Base-by-base conservation (phyloP, 2,113 vertebrate species). In the Elanoides forficatus region DNA sequence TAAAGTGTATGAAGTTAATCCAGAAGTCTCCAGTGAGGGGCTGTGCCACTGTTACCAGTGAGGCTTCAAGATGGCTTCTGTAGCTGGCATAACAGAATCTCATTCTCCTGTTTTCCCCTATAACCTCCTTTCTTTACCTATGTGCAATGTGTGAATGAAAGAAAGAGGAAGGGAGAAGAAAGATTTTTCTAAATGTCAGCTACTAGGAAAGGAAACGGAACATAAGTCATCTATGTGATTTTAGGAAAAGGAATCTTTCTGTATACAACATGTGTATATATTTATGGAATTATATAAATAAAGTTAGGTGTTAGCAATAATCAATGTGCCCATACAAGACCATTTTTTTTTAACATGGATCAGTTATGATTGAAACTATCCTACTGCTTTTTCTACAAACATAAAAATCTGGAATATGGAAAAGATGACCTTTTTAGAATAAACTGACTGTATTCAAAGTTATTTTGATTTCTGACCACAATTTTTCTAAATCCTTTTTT, bases 31-130 rank as follows among this genome's bases (percentile, higher is more conserved):
- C n/a, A 40, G 5, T 7, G 47, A 58, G 18, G 6, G 17, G 3
- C 15, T 89, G 34, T 59, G 21, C 40, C 6, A 7, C 15, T 52
- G 29, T 40, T 26, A 60, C 29, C 32, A 78, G 16, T 20, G 27
- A 55, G 4, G 43, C 29, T 78, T 84, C 30, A 36, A 43, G 27
- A 53, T 15, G 9, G 18, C 11, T 81, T 21, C 45, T 86, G 16
- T 14, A 81, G 8, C 27, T 80, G 45, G 53, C 11, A 47, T 62
- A 63, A 60, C 34, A 52, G 26, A 58, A 26, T 29, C 6, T 56
- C 4, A 5, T 84, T 82, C 76, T 79, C 26, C 6, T 56, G 56
- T 25, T 7, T 1, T 1, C 17, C 15, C 2, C 4, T 27, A 2
- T 32, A 59, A 75, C 8, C 22, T 52, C 8, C 9, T 63, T 45